phyloP scores from a whole-genome alignment of 1,140 invertebrate species.

The Harpegnathos saltator region DNA sequence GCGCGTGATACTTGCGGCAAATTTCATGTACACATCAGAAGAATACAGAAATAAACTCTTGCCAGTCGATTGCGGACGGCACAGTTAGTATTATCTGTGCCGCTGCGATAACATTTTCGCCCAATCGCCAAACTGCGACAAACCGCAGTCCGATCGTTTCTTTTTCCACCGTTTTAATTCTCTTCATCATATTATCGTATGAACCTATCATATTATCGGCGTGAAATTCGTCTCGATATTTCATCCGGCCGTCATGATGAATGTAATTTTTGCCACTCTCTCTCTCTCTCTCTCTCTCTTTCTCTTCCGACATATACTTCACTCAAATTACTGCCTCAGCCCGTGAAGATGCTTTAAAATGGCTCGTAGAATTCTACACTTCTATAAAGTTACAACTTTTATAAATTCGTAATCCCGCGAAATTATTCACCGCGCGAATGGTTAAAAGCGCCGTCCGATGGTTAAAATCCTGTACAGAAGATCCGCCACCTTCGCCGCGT shows the following conservation, averaged over 20 bases:
- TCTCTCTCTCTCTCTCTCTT: background rate
- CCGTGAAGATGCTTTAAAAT: background rate
- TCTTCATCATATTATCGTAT: background rate
- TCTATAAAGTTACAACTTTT: slow-evolving; percentile 27
- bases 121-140: background rate
- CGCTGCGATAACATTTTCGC: slow-evolving; percentile 16
- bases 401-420: slow-evolving; percentile 13
- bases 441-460: no score
- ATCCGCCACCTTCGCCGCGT: slow-evolving; percentile 20
- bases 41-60: slow-evolving; percentile 45
- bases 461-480: slow-evolving; percentile 26
- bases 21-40: slow-evolving; percentile 29
- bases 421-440: slow-evolving; percentile 33
- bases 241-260: background rate
- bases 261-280: background rate
- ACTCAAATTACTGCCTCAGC: background rate
- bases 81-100: slow-evolving; percentile 63
- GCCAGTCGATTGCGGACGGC: slow-evolving; percentile 50
- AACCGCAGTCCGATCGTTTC: background rate
- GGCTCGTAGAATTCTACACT: slow-evolving; percentile 26
- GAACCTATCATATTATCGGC: no score
- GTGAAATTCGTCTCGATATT: background rate
- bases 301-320: background rate
- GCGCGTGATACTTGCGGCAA: background rate
- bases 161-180: background rate